phyloP scores from a whole-genome alignment of 2,797 vertebrate species.

The Hafferia zeledoni region DNA sequence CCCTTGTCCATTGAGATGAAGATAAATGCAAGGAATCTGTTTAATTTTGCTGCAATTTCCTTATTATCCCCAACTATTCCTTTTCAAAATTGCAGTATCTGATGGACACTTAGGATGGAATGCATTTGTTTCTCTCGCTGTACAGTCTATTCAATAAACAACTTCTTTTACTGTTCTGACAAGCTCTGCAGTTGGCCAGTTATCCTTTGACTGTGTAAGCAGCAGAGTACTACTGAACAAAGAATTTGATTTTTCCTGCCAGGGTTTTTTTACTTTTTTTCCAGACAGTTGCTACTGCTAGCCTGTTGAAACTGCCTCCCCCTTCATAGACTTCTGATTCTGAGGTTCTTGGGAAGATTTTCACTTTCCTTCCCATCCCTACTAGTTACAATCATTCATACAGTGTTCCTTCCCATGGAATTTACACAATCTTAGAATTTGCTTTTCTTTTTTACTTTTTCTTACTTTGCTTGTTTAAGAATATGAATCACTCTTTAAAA shows the following conservation, averaged over 20 bases:
- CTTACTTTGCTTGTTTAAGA: not conserved
- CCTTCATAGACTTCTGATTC: not conserved
- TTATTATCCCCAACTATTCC: not conserved
- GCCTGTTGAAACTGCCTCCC: not conserved
- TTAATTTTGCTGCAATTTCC: slow-evolving; percentile 21
- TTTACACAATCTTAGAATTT: not conserved
- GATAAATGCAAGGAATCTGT: not conserved
- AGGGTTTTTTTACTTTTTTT: not conserved
- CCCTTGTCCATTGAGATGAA: not conserved
- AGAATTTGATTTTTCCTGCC: not conserved
- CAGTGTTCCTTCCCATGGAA: not conserved
- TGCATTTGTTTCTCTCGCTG: not conserved
- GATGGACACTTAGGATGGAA: not conserved
- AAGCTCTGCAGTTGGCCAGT: not conserved
- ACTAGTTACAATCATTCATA: not conserved
- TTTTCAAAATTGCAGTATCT: not conserved
- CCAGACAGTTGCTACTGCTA: not conserved
- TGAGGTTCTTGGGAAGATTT: not conserved
- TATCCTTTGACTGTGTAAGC: not conserved
- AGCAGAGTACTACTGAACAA: not conserved
- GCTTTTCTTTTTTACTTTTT: not conserved
- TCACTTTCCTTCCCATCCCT: not conserved
- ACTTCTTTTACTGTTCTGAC: not conserved
- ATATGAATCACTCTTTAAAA: accelerated
- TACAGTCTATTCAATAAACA: not conserved